Conservation (phyloP, 2,888 invertebrate species). For the Liodrosophila aerea region DNA sequence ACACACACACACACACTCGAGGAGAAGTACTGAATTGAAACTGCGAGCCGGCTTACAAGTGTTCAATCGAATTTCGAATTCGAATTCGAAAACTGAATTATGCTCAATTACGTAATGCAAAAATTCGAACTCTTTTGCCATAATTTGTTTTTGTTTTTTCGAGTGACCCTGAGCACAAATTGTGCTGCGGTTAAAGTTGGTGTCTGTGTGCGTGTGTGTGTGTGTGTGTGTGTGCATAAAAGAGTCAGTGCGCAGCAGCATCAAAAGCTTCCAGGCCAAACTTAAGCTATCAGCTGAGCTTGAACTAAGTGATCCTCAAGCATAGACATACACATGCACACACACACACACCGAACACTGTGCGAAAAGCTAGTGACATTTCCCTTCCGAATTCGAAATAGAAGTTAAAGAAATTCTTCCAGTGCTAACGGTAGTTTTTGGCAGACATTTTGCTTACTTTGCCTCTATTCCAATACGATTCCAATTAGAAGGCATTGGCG, state of each 20-base stretch:
- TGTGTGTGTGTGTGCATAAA: conserved; percentile 13
- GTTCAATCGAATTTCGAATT: background rate
- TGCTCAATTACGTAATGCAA: conserved; percentile 47
- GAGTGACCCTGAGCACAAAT: conserved; percentile 46
- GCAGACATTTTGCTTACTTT: too few species aligned
- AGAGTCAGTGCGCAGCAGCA: conserved; percentile 9
- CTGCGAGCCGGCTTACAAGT: conserved; percentile 38
- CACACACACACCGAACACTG: conserved; percentile 8
- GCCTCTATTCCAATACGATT: too few species aligned
- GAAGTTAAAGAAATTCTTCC: too few species aligned
- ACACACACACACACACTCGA: too few species aligned
- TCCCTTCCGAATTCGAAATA: background rate
- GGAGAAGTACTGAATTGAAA: too few species aligned
- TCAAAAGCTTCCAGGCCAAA: conserved; percentile 35
- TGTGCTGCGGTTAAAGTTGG: conserved; percentile 8
- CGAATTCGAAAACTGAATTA: conserved; percentile 9
- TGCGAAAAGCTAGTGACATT: background rate
- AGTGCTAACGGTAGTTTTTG: too few species aligned
- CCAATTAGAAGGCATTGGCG: too few species aligned
- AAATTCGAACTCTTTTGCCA: conserved; percentile 37
- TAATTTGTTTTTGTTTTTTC: conserved; percentile 1
- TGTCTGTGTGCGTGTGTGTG: conserved; percentile 4
- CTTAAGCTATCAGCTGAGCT: conserved; percentile 54
- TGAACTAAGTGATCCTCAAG: conserved; percentile 53
- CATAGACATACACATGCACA: conserved; percentile 18